phyloP scores from a whole-genome alignment of 2,888 invertebrate genomes.

The Pyrochroa serraticornis region DNA sequence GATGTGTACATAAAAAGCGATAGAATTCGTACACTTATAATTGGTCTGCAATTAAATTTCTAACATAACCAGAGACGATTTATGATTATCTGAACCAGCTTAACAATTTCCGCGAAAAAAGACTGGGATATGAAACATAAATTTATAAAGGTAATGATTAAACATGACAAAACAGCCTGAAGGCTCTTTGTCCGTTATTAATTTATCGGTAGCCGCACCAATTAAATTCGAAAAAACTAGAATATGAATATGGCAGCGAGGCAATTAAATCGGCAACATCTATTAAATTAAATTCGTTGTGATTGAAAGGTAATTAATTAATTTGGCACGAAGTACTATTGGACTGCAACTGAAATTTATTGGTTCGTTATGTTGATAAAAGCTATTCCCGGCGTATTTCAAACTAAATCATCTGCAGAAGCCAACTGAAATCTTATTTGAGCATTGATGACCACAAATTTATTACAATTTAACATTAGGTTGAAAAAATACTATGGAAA shows the following conservation, averaged over 20 bases:
- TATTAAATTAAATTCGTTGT: slow-evolving; percentile 13
- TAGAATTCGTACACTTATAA: too few species aligned
- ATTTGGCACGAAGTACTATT: slow-evolving; percentile 5
- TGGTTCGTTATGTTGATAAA: slow-evolving; percentile 17
- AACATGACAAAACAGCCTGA: slow-evolving; percentile 2
- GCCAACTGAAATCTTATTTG: too few species aligned
- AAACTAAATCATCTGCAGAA: too few species aligned
- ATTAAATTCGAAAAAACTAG: slow-evolving; percentile 12
- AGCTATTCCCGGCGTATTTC: slow-evolving; percentile 1
- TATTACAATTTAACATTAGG: too few species aligned
- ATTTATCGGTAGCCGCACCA: slow-evolving; percentile 2
- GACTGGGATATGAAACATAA: too few species aligned
- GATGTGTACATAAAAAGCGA: too few species aligned
- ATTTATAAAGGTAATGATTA: neutral
- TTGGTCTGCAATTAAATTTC: too few species aligned
- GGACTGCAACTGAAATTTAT: slow-evolving; percentile 15
- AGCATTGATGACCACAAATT: too few species aligned
- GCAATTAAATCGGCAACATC: slow-evolving; percentile 13
- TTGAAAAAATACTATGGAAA: too few species aligned
- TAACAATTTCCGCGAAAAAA: too few species aligned
- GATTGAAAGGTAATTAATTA: slow-evolving; percentile 12
- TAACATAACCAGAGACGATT: too few species aligned
- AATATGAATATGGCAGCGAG: neutral
- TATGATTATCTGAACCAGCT: too few species aligned
- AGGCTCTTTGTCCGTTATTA: slow-evolving; percentile 3